Evolutionary conservation across 2,888 invertebrate species (phyloP), one percentile per base, ranked within the genome.

Genomic region (Apotomis capreana): DNA sequence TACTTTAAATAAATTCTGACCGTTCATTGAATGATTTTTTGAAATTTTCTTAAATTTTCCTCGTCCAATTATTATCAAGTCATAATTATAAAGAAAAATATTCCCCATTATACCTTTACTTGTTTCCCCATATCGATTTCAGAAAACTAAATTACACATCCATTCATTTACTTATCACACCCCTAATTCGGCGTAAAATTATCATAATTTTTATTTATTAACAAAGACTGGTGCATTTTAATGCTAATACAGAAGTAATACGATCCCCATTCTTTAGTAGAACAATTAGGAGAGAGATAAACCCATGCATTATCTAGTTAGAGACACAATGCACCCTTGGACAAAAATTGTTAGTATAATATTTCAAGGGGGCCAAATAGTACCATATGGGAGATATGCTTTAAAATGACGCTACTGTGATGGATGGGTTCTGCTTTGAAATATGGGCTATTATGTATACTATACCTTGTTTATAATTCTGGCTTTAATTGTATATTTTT

Each of bases 281-380:
- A 86, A 90, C 89, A 91, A 92, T 92, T 91, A 90, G 88, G 83
- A 84, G 84, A 84, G 84, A 84, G 87, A 91, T 91, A 91, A 90
- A 89, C 91, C 92, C 91, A 89, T 91, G 89, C 89, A 92, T 93
- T 93, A 92, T 93, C 93, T 92, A 90, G 89, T 91, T 88, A 88
- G 86, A 87, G 86, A 83, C 87, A 89, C 89, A 71, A 71, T 68
- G 67, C 88, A 87, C 89, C 90, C 90, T 83, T 85, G 77, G 78
- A 87, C 86, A 87, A 88, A 91, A 91, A 89, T 90, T 87, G 90
- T 89, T 86, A 90, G 89, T 90, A 89, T 93, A 91, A 91, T 91
- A 89, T 93, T 93, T 91, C 92, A 87, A 88, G 89, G 92, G 89
- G 90, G 85, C 83, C 83, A 81, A 84, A 86, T 80, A 4, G 87